phyloP scores from a whole-genome alignment of 2,797 vertebrate genomes.

The Odontamblyopus rebecca region DNA sequence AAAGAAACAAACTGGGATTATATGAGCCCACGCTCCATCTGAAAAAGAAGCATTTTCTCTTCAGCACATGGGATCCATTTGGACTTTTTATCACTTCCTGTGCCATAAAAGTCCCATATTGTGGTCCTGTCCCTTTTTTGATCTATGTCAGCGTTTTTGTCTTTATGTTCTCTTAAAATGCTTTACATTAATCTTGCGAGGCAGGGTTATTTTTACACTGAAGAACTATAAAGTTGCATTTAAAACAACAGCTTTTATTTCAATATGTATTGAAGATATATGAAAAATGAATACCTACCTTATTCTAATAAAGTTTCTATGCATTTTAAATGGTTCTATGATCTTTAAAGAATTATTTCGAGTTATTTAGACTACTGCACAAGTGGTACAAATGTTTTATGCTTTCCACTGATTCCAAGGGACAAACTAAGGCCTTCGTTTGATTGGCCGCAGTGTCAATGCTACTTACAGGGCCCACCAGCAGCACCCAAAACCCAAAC shows the following conservation, averaged over 20 bases:
- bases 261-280: background rate
- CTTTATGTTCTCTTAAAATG: conserved; percentile 53
- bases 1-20: conserved; percentile 29
- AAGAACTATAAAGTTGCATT: conserved; percentile 13
- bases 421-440: conserved; percentile 54
- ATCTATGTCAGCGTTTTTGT: conserved; percentile 69
- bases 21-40: conserved; percentile 31
- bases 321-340: background rate
- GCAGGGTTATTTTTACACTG: conserved; percentile 23
- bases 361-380: conserved; percentile 17
- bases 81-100: conserved; percentile 78
- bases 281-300: background rate
- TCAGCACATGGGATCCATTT: conserved; percentile 77
- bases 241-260: background rate
- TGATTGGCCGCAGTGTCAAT: conserved; percentile 65
- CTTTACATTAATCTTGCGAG: conserved; percentile 44
- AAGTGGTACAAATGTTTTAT: background rate
- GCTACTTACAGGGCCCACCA: conserved; percentile 45
- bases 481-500: conserved; percentile 24
- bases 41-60: conserved; percentile 53
- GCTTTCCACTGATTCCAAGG: conserved; percentile 34
- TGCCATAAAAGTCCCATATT: conserved; percentile 70
- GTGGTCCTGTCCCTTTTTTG: conserved; percentile 56
- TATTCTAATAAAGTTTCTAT: background rate
- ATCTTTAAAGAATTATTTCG: conserved; percentile 2